Conservation (phyloP, 2,113 vertebrate genomes). For the Podarcis raffonei region DNA sequence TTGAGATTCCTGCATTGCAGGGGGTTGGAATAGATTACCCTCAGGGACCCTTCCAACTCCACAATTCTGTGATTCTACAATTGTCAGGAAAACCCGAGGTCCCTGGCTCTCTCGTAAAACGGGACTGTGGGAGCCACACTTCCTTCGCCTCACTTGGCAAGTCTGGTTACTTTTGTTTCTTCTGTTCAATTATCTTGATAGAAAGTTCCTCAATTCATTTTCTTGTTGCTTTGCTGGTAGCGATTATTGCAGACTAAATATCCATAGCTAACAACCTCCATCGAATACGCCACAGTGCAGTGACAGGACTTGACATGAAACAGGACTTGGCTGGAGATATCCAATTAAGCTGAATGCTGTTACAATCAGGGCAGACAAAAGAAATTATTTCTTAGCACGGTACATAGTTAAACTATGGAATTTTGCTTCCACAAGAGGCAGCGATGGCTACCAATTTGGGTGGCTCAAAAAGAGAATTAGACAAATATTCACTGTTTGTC, state of each 20-base stretch:
- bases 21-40: no score
- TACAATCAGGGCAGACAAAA: no score
- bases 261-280: neutral
- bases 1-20: no score
- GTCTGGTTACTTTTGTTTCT: neutral
- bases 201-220: neutral
- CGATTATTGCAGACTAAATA: neutral
- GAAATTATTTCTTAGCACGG: no score
- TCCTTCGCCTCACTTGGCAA: neutral
- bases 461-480: no score
- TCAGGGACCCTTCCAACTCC: neutral
- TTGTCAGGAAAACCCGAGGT: neutral
- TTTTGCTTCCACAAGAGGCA: no score
- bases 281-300: neutral
- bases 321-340: no score
- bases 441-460: no score
- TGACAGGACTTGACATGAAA: neutral
- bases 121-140: neutral
- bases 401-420: no score
- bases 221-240: neutral
- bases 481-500: no score
- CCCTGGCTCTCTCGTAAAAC: neutral
- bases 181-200: neutral
- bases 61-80: neutral
- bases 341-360: no score